Evolutionary conservation across 2,113 vertebrate genomes (phyloP).

Genomic region (Ivindomyrus marchei): DNA sequence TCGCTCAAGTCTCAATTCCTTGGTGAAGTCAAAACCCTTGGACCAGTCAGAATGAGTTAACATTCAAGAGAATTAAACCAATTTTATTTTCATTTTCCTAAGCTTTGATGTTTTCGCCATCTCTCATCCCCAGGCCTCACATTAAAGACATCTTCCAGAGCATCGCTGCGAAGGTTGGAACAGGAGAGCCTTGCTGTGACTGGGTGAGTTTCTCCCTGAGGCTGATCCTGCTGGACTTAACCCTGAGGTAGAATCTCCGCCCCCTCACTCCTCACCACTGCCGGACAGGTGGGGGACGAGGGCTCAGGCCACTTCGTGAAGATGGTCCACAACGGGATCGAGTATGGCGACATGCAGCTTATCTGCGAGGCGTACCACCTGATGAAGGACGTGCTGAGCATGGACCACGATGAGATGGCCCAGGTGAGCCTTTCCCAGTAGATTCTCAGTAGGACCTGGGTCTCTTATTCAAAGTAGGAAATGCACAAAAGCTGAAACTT

Average conservation of each 20-base stretch:
- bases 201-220: slow-evolving; percentile 70
- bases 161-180: slow-evolving; percentile 90
- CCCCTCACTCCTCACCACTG: slow-evolving; percentile 30
- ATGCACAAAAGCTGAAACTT: neutral
- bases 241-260: neutral
- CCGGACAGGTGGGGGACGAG: slow-evolving; percentile 89
- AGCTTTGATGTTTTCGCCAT: neutral
- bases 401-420: slow-evolving; percentile 86
- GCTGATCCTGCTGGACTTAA: neutral
- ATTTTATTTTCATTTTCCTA: neutral
- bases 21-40: neutral
- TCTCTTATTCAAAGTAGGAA: neutral
- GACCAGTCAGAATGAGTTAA: neutral
- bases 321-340: slow-evolving; percentile 99
- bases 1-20: neutral
- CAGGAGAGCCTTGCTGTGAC: slow-evolving; percentile 93
- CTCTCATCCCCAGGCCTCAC: slow-evolving; percentile 69
- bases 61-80: no score
- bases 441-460: neutral
- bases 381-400: slow-evolving; percentile 85
- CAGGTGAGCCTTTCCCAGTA: slow-evolving; percentile 58
- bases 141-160: slow-evolving; percentile 95
- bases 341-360: slow-evolving; percentile 98
- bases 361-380: slow-evolving; percentile 97
- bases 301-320: slow-evolving; percentile 95